Base-by-base conservation (phyloP, 2,113 vertebrate genomes). In the Pterocles burchelli region DNA sequence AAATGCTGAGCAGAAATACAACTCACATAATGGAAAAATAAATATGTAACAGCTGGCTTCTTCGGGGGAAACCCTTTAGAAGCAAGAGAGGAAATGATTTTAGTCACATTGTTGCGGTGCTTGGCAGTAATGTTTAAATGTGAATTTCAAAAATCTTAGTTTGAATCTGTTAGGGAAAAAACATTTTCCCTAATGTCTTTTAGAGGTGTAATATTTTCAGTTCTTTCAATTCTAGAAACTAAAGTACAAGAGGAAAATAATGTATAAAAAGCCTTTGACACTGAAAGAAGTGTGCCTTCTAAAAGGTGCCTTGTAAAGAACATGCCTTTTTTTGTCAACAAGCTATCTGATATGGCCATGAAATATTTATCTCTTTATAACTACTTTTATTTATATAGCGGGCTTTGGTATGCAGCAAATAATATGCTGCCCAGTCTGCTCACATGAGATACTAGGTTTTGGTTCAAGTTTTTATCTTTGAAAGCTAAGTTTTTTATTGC, bases 11-110 rank as follows among this genome's bases (percentile, higher is more conserved):
- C 72, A 94, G 77, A 97, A 94, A 76, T 94, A 95, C 76, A 88
- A 51, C 89, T 94, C 81, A 67, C 70, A 92, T 92, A 91, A 97
- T 90, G 92, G 85, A 96, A 85, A 93, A 94, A 96, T 97, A 97
- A 97, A 96, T 97, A 96, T 96, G 79, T 85, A 97, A 83, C 89
- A 97, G 87, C 95, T 96, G 95, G 59, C 36, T 97, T 97, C 83
- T 96, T 88, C 9, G 2, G 52, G 46, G 91, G 90, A 94, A 94
- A 90, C 89, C 81, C 88, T 90, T 95, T 85, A 85, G 94, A 95
- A 96, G 80, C 89, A 85, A 95, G 84, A 89, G 82, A 96, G 88
- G 91, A 96, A 96, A 95, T 91, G 10, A 80, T 97, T 95, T 81
- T 94, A 51, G 72, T 92, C 74, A 80, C 74, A 84, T 94, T 6